Conservation (phyloP, 2,113 vertebrate species). For the Amphiprion percula region DNA sequence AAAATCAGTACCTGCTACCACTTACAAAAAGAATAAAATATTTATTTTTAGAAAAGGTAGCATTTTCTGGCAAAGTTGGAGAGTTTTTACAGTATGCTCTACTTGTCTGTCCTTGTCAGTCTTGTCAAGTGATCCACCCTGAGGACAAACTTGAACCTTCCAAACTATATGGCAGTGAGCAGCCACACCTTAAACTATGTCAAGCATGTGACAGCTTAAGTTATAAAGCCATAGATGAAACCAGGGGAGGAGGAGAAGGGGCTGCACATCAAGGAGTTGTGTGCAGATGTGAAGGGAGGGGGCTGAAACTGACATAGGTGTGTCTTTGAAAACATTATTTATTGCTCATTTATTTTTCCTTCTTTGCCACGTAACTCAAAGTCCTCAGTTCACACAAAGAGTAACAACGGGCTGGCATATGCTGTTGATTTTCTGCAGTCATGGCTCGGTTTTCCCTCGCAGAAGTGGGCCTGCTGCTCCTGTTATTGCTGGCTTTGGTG, state of each 20-base stretch:
- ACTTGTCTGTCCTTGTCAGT: neutral
- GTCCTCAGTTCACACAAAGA: too few species aligned
- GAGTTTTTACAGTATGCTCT: neutral
- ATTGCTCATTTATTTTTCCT: neutral
- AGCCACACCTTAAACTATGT: neutral
- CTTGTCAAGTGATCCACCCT: neutral
- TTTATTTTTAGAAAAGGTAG: too few species aligned
- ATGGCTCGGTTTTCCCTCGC: constrained; percentile 40
- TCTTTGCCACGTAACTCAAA: neutral
- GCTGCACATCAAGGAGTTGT: neutral
- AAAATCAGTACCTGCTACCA: too few species aligned
- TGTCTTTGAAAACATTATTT: constrained; percentile 10
- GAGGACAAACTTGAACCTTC: neutral
- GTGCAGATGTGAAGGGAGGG: neutral
- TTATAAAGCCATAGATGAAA: neutral
- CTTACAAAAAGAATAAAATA: too few species aligned
- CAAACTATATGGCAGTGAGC: neutral
- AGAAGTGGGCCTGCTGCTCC: constrained; percentile 49
- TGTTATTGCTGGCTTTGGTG: constrained; percentile 57
- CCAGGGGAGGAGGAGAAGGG: neutral
- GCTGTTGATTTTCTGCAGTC: neutral
- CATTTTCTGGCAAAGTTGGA: neutral
- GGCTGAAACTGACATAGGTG: neutral
- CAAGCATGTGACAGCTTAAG: constrained; percentile 5
- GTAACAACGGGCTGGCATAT: neutral